Conservation (phyloP, 2,797 vertebrate genomes). For the Loris lydekkerianus region DNA sequence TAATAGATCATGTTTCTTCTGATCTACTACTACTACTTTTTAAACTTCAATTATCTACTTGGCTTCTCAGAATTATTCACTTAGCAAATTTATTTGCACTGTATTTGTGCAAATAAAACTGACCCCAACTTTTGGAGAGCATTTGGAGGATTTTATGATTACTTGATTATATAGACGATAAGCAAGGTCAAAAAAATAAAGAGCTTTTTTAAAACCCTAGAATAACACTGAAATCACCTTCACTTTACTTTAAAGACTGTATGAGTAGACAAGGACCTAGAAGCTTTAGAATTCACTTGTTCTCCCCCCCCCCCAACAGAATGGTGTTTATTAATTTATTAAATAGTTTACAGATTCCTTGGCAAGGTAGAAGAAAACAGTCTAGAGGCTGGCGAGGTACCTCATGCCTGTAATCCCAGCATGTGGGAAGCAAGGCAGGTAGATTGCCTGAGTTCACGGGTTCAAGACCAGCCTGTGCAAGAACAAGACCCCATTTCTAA, state of each 20-base stretch:
- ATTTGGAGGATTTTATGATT: conserved; percentile 54
- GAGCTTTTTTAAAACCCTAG: conserved; percentile 41
- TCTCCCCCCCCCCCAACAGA: background rate
- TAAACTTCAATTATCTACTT: conserved; percentile 53
- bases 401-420: too few relatives aligned
- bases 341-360: conserved; percentile 44
- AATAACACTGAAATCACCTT: conserved; percentile 50
- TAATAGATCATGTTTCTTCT: conserved; percentile 43
- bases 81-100: conserved; percentile 25
- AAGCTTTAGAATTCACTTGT: conserved; percentile 28
- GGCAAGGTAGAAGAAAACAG: conserved; percentile 26
- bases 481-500: too few relatives aligned
- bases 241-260: conserved; percentile 7
- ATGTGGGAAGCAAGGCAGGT: too few relatives aligned
- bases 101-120: conserved; percentile 49
- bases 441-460: too few relatives aligned
- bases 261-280: background rate
- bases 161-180: conserved; percentile 44
- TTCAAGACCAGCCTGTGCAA: too few relatives aligned
- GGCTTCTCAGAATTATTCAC: conserved; percentile 17
- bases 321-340: conserved; percentile 7
- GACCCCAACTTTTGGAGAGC: conserved; percentile 41
- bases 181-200: conserved; percentile 37
- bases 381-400: background rate
- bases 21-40: conserved; percentile 42